phyloP scores from a whole-genome alignment of 1,140 invertebrate genomes.

The Asobara japonica region DNA sequence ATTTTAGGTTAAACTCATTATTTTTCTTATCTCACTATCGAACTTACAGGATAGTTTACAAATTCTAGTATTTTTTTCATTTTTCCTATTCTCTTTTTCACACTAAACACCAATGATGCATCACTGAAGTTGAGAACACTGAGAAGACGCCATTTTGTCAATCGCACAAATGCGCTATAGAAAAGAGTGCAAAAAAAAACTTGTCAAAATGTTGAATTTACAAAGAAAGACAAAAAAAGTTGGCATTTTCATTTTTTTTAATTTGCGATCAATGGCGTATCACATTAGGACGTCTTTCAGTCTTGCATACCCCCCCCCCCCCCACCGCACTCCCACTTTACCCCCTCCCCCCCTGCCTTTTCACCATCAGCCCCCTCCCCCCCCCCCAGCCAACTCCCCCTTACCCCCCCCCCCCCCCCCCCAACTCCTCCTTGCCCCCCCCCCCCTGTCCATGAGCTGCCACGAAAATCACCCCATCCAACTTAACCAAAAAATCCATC shows the following conservation, averaged over 20 bases:
- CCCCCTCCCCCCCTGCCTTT: not conserved
- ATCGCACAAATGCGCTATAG: not conserved
- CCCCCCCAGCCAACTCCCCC: too few species aligned
- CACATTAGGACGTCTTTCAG: slow-evolving; percentile 21
- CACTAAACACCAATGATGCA: slow-evolving; percentile 5
- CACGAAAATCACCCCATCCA: slow-evolving; percentile 4
- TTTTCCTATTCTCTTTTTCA: not conserved
- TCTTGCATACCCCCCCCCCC: slow-evolving; percentile 10
- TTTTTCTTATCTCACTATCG: slow-evolving; percentile 26
- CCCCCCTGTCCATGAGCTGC: slow-evolving; percentile 21
- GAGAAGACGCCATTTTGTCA: slow-evolving; percentile 5
- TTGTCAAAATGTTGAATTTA: not conserved
- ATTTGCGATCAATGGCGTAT: slow-evolving; percentile 22
- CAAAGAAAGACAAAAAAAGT: not conserved
- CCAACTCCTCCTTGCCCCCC: too few species aligned
- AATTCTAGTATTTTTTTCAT: too few species aligned
- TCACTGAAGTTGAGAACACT: not conserved
- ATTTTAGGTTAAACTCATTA: not conserved
- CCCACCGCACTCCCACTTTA: slow-evolving; percentile 17
- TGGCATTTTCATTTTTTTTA: not conserved
- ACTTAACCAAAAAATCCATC: slow-evolving; percentile 12
- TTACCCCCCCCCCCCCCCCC: too few species aligned
- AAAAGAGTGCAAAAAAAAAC: not conserved
- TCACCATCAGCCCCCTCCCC: too few species aligned
- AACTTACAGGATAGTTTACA: slow-evolving; percentile 18